Percentiles rank a stretch among this genome's conserved stretches.
These are phyloP conservation scores for Argynnis bischoffii DNA, from an alignment of 2,888 invertebrate genomes.

Conservation along the genomic window DNA sequence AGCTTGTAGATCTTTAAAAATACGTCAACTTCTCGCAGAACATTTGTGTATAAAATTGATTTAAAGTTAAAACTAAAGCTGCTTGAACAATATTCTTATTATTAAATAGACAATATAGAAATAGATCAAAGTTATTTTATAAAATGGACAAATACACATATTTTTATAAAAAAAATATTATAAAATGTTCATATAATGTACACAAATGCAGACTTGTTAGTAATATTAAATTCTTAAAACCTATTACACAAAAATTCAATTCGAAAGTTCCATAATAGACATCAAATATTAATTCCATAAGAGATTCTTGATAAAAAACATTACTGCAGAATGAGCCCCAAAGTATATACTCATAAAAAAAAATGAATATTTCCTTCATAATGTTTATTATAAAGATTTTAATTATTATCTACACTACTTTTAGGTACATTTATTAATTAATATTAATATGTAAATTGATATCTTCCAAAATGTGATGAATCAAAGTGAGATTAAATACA, in stretches of 20 bases:
- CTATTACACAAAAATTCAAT: conserved; percentile 29
- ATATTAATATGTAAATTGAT: conserved; percentile 1
- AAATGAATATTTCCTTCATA: not conserved
- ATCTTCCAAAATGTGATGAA: conserved; percentile 18
- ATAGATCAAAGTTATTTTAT: not conserved
- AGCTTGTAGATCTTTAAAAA: conserved; percentile 10
- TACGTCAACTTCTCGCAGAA: conserved; percentile 4
- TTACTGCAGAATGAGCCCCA: not conserved
- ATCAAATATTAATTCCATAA: conserved; percentile 1
- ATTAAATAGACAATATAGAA: conserved; percentile 7
- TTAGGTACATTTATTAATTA: conserved; percentile 3
- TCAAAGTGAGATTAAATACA: conserved; percentile 12
- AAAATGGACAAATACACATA: not conserved
- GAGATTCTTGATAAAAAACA: conserved; percentile 12
- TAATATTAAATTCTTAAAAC: conserved; percentile 35
- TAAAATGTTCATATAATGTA: conserved; percentile 14
- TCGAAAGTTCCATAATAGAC: conserved; percentile 9
- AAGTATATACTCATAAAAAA: not conserved
- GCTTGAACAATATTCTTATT: conserved; percentile 4
- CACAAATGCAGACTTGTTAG: conserved; percentile 30
- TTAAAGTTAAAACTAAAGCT: conserved; percentile 13
- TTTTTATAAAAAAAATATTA: conserved; percentile 18
- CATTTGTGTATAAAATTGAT: conserved; percentile 11
- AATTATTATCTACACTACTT: conserved; percentile 4
- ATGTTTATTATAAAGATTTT: conserved; percentile 1